Conservation (phyloP, 2,113 vertebrate species). For the Tapirus terrestris region DNA sequence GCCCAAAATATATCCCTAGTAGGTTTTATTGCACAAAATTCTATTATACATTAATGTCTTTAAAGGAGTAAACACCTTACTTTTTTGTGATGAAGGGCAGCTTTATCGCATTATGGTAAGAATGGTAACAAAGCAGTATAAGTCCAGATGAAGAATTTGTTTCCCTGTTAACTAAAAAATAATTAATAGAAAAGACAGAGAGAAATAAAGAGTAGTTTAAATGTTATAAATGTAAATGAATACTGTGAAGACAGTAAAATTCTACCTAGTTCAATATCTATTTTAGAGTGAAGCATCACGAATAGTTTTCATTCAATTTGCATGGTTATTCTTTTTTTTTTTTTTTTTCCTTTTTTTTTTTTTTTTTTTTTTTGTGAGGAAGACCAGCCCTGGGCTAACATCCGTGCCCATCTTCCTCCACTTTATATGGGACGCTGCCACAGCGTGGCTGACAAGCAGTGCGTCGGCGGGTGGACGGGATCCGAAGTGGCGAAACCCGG, state of each 20-base stretch:
- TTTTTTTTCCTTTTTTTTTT: too few relatives aligned
- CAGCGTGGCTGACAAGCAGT: too few relatives aligned
- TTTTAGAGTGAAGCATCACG: background rate
- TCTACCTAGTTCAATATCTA: background rate
- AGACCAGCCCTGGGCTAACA: too few relatives aligned
- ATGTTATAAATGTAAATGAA: constrained; percentile 42
- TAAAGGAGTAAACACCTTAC: constrained; percentile 45
- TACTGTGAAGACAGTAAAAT: background rate
- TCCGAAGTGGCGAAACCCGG: too few relatives aligned
- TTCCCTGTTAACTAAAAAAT: background rate
- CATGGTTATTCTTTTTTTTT: background rate
- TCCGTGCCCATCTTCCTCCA: too few relatives aligned
- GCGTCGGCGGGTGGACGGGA: too few relatives aligned
- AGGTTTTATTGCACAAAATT: background rate
- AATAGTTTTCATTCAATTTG: background rate
- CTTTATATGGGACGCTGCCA: too few relatives aligned
- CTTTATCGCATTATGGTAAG: background rate
- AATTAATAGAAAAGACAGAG: background rate
- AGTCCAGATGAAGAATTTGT: background rate
- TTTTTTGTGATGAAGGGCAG: background rate
- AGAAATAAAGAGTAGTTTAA: background rate
- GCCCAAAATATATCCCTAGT: background rate
- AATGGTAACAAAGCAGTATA: background rate
- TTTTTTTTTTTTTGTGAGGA: too few relatives aligned
- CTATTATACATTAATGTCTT: constrained; percentile 24